phyloP scores from a whole-genome alignment of 2,797 vertebrate species.

The Halcyon leucocephala region DNA sequence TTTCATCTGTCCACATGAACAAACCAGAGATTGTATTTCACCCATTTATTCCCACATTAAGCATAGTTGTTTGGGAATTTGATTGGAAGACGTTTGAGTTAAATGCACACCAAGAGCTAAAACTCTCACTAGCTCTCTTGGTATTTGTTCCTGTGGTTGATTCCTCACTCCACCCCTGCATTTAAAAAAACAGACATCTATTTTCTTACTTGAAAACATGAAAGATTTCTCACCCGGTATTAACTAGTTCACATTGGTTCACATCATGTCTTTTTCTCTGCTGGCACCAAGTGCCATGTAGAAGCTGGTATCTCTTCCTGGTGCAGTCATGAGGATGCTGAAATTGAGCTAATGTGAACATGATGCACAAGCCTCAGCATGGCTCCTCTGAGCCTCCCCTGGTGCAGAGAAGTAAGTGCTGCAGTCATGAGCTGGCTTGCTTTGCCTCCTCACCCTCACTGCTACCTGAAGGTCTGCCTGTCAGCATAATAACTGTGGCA shows the following conservation, averaged over 20 bases:
- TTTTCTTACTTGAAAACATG: neutral
- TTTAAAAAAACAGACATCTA: neutral
- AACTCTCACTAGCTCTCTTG: neutral
- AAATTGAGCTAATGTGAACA: neutral
- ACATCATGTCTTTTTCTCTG: neutral
- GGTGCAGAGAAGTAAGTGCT: neutral
- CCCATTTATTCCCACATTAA: neutral
- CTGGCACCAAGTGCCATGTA: neutral
- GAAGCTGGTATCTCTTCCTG: neutral
- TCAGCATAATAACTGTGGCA: neutral
- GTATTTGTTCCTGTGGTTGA: neutral
- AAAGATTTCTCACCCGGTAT: neutral
- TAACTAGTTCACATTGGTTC: neutral
- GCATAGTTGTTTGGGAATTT: neutral
- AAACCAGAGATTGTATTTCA: neutral
- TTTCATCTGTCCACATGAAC: neutral
- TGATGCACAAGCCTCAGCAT: neutral
- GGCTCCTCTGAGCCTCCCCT: neutral
- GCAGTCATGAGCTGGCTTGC: neutral
- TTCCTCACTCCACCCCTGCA: accelerated
- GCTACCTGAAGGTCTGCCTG: neutral
- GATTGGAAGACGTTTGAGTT: neutral
- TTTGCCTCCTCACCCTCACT: neutral
- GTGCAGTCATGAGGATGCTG: neutral
- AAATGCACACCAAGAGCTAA: neutral